Base-by-base conservation (phyloP, 2,888 invertebrate species). In the Zygaena filipendulae region DNA sequence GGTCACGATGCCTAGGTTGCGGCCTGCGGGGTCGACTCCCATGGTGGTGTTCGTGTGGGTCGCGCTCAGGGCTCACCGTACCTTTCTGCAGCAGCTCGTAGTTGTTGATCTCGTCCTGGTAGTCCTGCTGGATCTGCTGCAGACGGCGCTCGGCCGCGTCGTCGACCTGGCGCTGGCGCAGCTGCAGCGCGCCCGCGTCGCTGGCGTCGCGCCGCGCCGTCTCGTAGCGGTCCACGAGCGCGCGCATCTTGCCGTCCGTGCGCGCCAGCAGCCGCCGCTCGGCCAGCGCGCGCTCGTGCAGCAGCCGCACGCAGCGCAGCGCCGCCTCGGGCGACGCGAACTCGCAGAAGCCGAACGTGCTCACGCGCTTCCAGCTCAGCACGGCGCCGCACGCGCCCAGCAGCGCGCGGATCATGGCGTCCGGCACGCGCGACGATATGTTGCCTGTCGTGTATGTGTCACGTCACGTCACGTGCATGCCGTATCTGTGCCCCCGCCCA, bases 291-390 rank as follows among this genome's bases (percentile, higher is more conserved):
- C 95, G 87, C 49, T 95, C 95, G 72, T 97, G 95, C 14, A 99
- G 82, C 40, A 99, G 80, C 23, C 95, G 81, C 39, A 99, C 95
- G 42, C 97, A 96, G 40, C 98, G 84, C 44, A 98, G 82, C 21
- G 97, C 98, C 11, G 97, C 92, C 72, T 97, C 96, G 10, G 98
- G 97, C 33, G 72, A 80, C 42, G 92, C 94, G 69, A 94, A 95
- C 80, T 98, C 98, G 79, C 97, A 96, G 80, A 98, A 99, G 6
- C 98, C 98, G 72, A 98, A 98, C 2, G 94, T 95, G 61, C 95
- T 94, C 10, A 98, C 97, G 35, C 98, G 85, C 72, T 98, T 98
- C 99, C 99, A 99, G 48, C 91, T 92, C 8, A 94, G 83, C 26
- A 99, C 95, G 36, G 90, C 89, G 3, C 99, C 99, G 80, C 97